Percentiles rank a stretch among this genome's conserved stretches.
Conservation (phyloP, 2,888 invertebrate species). For the Meandrusa payeni region DNA sequence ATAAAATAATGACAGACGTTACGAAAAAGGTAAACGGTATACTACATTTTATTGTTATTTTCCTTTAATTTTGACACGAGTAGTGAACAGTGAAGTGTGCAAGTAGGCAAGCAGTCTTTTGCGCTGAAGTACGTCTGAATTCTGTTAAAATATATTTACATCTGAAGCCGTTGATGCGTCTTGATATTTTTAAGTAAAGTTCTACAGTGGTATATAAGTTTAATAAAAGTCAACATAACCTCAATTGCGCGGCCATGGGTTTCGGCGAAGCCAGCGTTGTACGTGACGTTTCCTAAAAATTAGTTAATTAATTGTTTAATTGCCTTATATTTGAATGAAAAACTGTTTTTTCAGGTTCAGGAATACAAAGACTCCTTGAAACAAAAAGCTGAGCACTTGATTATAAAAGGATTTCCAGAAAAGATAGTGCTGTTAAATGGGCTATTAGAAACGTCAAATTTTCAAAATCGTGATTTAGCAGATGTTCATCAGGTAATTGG, state of each 20-base stretch:
- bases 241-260: conserved; percentile 37
- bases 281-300: conserved; percentile 24
- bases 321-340: conserved; percentile 2
- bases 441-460: conserved; percentile 90
- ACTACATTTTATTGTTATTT: conserved; percentile 28
- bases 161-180: conserved; percentile 13
- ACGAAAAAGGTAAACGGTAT: conserved; percentile 64
- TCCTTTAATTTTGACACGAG: conserved; percentile 53
- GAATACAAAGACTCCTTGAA: conserved; percentile 95
- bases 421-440: conserved; percentile 95
- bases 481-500: conserved; percentile 86
- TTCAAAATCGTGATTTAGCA: conserved; percentile 88
- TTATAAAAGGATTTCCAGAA: conserved; percentile 94
- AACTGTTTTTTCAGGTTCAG: conserved; percentile 83
- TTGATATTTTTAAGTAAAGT: conserved; percentile 7
- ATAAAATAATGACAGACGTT: conserved; percentile 66
- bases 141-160: conserved; percentile 8
- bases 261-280: conserved; percentile 27
- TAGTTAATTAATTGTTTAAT: conserved; percentile 5
- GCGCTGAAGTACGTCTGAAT: conserved; percentile 27
- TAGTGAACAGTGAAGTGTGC: conserved; percentile 51
- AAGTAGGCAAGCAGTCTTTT: conserved; percentile 51
- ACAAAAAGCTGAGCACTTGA: conserved; percentile 92
- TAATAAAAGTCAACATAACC: conserved; percentile 37
- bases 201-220: conserved; percentile 15